These are phyloP conservation scores for Lithobates pipiens DNA, from an alignment of 2,797 vertebrate species.

Conservation along the genomic window DNA sequence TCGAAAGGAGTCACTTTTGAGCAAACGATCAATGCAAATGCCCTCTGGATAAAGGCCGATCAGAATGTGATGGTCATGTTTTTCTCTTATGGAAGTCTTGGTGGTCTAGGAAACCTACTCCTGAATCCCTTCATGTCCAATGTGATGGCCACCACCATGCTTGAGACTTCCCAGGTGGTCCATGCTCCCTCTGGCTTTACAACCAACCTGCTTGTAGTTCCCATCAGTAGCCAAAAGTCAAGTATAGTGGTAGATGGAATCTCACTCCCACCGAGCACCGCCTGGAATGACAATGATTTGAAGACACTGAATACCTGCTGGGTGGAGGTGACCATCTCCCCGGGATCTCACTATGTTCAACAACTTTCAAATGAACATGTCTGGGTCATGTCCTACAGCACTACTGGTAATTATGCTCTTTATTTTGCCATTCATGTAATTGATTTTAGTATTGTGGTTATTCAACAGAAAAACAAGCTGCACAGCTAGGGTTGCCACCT, in stretches of 20 bases:
- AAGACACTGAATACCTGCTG: not conserved
- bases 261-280: not conserved
- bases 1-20: not conserved
- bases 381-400: slow-evolving; percentile 27
- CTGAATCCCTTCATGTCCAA: slow-evolving; percentile 22
- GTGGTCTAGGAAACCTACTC: not conserved
- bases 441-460: too few species aligned
- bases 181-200: not conserved
- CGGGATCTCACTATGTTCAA: slow-evolving; percentile 16
- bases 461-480: too few species aligned
- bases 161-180: not conserved
- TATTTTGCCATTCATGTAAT: too few species aligned
- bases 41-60: slow-evolving; percentile 8
- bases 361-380: not conserved
- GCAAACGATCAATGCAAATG: not conserved
- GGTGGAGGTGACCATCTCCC: not conserved
- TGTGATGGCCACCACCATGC: not conserved
- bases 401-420: slow-evolving; percentile 12
- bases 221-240: not conserved
- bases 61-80: slow-evolving; percentile 10
- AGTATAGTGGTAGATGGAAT: not conserved
- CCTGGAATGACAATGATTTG: slow-evolving; percentile 29
- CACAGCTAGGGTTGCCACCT: too few species aligned
- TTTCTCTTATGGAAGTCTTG: not conserved
- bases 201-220: not conserved